phyloP scores from a whole-genome alignment of 2,797 vertebrate genomes.

The Gephyroberyx darwinii region DNA sequence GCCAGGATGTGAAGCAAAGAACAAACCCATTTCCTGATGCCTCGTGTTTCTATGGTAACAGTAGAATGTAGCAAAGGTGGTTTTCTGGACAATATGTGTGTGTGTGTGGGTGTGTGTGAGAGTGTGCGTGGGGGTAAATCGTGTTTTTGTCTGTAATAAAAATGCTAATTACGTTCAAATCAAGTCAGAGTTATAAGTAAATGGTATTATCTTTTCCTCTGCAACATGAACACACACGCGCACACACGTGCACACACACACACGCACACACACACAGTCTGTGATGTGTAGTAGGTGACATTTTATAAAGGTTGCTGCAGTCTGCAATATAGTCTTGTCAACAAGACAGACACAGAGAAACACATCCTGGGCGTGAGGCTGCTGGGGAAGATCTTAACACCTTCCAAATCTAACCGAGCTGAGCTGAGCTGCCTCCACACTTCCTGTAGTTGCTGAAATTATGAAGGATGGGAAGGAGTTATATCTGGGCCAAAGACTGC shows the following conservation, averaged over 20 bases:
- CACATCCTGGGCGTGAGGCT: constrained; percentile 8
- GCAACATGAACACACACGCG: constrained; percentile 15
- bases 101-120: constrained; percentile 9
- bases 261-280: constrained; percentile 19
- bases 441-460: background rate
- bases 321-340: constrained; percentile 42
- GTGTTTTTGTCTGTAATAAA: constrained; percentile 24
- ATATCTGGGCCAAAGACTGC: background rate
- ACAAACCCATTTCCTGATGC: constrained; percentile 71
- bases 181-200: background rate
- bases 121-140: constrained; percentile 26
- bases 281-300: constrained; percentile 44
- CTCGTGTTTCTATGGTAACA: constrained; percentile 62
- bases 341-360: constrained; percentile 30
- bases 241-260: constrained; percentile 11
- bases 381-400: constrained; percentile 18
- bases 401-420: constrained; percentile 16
- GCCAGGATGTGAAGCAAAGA: constrained; percentile 50
- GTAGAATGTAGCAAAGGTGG: constrained; percentile 28
- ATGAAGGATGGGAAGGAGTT: background rate
- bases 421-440: constrained; percentile 25
- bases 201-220: constrained; percentile 34
- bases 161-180: constrained; percentile 12
- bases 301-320: constrained; percentile 66
- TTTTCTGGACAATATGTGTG: constrained; percentile 18